Base-by-base conservation (phyloP, 2,797 vertebrate species). In the Tadarida brasiliensis region DNA sequence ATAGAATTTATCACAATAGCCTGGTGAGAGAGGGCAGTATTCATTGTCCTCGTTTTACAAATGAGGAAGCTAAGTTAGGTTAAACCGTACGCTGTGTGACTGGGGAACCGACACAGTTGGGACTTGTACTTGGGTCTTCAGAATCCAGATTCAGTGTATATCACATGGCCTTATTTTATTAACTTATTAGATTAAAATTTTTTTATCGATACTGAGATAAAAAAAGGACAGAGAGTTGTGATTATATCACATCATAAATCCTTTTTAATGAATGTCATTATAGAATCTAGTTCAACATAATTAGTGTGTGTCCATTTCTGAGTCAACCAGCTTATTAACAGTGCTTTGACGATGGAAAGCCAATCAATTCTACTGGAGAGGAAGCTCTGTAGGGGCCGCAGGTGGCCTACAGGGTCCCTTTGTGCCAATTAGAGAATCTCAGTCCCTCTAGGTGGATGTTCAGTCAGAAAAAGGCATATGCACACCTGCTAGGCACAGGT, bases 261-360 rank as follows among this genome's bases (percentile, higher is more conserved):
- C 8, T 51, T 85, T 78, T 93, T 1, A 57, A 33, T 94, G 51
- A 68, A 39, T 89, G 39, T 88, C 71, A 63, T 57, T 94, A 63
- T 81, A 77, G 67, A 93, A 85, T 63, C 82, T 70, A 49, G n/a
- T 57, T 88, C 61, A 89, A 28, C n/a, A 33, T 57, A 68, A 78
- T 87, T 63, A 80, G 47, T 76, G 28, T 90, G 1, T 94, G 93
- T 74, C 54, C 33, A 7, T 90, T 83, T 84, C 44, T 90, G 44
- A 80, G 28, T 74, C 9, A 12, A n/a, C 51, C 83, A 44, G 15
- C 51, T 12, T 83, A 24, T 81, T 61, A 71, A 11, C 10, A 78
- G 63, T 7, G 61, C n/a, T 82, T 84, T 73, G 76, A 22, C 82
- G 78, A 91, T n/a, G 4, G 57, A 33, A 12, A 71, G 44, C 24